Conservation (phyloP, 2,797 vertebrate genomes). For the Halcyon badia region DNA sequence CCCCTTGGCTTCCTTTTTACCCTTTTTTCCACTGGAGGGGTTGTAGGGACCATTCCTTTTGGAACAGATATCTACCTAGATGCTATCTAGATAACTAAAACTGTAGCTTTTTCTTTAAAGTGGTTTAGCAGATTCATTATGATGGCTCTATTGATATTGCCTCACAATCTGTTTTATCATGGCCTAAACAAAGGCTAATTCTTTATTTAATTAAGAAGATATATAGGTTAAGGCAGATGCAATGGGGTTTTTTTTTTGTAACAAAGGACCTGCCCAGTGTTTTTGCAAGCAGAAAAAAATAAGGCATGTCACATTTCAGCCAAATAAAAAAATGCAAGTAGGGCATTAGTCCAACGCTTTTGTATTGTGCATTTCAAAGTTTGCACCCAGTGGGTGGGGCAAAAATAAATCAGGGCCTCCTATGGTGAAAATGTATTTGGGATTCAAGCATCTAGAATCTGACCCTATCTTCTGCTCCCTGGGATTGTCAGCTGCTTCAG, state of each 20-base stretch:
- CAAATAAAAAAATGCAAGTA: neutral
- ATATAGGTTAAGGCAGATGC: neutral
- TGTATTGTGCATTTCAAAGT: slow-evolving; percentile 55
- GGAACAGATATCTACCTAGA: neutral
- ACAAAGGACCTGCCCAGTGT: neutral
- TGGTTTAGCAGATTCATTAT: neutral
- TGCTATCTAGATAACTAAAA: neutral
- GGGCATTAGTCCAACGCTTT: slow-evolving; percentile 11
- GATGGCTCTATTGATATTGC: neutral
- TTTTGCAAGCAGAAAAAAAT: neutral
- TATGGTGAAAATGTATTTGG: slow-evolving; percentile 38
- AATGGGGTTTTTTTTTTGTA: neutral
- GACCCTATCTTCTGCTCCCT: slow-evolving; percentile 36
- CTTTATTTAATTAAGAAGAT: neutral
- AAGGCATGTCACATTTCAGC: neutral
- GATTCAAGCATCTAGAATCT: slow-evolving; percentile 26
- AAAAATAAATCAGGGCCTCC: slow-evolving; percentile 63
- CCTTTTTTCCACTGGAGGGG: neutral
- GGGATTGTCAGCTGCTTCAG: slow-evolving; percentile 51
- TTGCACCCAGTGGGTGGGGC: slow-evolving; percentile 62
- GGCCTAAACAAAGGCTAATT: neutral
- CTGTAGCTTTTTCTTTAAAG: neutral
- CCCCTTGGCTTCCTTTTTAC: neutral
- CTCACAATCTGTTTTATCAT: neutral
- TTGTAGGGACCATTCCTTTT: neutral